Conservation (phyloP, 2,113 vertebrate genomes). For the Rhynchomys soricoides region DNA sequence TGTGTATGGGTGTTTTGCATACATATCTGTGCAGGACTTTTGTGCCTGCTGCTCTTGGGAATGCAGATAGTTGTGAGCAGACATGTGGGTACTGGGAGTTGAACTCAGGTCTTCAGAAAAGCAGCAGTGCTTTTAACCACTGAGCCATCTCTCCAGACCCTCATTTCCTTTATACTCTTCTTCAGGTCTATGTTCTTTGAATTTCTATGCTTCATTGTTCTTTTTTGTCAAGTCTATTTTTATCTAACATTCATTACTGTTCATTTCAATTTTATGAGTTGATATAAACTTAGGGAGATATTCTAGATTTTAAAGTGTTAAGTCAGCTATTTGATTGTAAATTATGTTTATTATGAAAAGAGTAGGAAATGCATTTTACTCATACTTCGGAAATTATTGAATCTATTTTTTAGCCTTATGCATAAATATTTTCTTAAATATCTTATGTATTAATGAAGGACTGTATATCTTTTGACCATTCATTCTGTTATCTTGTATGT, state of each 20-base stretch:
- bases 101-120: background rate
- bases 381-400: background rate
- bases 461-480: background rate
- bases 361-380: background rate
- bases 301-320: background rate
- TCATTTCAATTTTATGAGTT: background rate
- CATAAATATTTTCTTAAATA: background rate
- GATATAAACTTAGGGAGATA: background rate
- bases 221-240: background rate
- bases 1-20: too few species aligned
- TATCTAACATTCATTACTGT: background rate
- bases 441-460: background rate
- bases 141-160: background rate
- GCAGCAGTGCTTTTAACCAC: background rate
- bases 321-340: background rate
- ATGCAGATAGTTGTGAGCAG: background rate
- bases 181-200: background rate
- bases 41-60: background rate
- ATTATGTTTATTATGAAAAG: background rate
- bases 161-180: background rate
- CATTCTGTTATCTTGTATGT: background rate
- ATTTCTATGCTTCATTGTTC: background rate
- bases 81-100: background rate
- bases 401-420: background rate
- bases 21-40: background rate